Evolutionary conservation across 2,888 invertebrate species (phyloP).

Genomic region (Isotomurus palustris): DNA sequence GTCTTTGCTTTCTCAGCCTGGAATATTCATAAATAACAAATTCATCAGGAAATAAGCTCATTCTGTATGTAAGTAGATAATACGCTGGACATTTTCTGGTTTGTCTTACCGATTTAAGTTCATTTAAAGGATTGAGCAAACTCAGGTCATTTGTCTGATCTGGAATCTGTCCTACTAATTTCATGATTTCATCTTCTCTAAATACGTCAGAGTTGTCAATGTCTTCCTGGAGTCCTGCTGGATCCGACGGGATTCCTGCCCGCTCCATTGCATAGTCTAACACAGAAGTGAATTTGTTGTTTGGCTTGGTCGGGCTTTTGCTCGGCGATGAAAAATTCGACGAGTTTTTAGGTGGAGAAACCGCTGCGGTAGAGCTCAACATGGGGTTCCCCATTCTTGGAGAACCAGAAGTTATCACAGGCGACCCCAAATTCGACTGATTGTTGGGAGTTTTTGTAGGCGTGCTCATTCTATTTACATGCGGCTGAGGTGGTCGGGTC

Average conservation of each 20-base stretch:
- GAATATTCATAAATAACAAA: background rate
- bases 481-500: too few relatives aligned
- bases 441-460: too few relatives aligned
- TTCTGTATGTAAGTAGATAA: background rate
- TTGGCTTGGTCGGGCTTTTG: too few relatives aligned
- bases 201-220: background rate
- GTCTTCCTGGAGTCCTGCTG: background rate
- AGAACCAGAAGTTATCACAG: too few relatives aligned
- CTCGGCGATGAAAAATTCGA: too few relatives aligned
- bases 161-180: background rate
- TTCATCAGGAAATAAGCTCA: background rate
- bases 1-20: background rate
- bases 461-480: too few relatives aligned
- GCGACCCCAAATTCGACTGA: too few relatives aligned
- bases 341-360: too few relatives aligned
- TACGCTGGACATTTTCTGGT: background rate
- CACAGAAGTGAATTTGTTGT: too few relatives aligned
- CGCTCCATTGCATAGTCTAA: constrained; percentile 7
- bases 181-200: background rate
- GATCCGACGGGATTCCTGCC: constrained; percentile 3
- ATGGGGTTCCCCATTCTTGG: too few relatives aligned
- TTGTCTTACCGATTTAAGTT: background rate
- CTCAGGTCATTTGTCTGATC: background rate
- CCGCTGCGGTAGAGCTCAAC: too few relatives aligned
- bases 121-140: background rate